Conservation (phyloP, 1,140 invertebrate species). For the Drosophila elegans region DNA sequence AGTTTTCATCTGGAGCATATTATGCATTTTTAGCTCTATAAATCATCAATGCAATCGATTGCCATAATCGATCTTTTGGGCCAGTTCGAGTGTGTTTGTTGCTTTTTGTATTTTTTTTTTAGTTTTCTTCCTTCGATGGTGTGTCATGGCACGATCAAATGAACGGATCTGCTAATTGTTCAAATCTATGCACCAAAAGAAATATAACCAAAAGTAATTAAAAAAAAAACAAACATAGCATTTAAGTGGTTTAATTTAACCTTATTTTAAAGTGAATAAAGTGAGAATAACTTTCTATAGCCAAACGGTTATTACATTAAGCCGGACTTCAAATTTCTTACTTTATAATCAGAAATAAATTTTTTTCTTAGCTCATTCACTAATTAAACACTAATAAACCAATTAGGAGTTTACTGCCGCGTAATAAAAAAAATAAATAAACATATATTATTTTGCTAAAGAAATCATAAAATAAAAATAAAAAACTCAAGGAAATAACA, state of each 20-base stretch:
- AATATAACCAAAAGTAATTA: neutral
- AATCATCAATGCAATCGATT: slow-evolving; percentile 75
- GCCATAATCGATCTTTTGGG: slow-evolving; percentile 65
- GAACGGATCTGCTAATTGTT: slow-evolving; percentile 67
- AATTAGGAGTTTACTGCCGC: no score
- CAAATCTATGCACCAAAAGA: neutral
- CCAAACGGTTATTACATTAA: no score
- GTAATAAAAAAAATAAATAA: neutral
- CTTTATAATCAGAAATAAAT: no score
- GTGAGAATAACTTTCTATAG: neutral
- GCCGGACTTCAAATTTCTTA: no score
- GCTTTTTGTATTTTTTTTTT: neutral
- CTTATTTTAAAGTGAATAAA: no score
- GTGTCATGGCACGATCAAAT: slow-evolving; percentile 67
- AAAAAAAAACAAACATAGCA: no score
- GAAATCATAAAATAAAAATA: no score
- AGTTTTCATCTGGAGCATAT: slow-evolving; percentile 42
- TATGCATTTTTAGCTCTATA: slow-evolving; percentile 64
- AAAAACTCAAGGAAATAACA: no score
- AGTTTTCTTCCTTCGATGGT: slow-evolving; percentile 24
- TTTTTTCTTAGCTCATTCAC: no score
- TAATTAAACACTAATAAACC: no score
- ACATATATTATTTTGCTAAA: neutral
- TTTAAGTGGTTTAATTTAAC: no score
- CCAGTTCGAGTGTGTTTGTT: slow-evolving; percentile 37